phyloP scores from a whole-genome alignment of 2,797 vertebrate genomes.

The Thamnophis elegans region DNA sequence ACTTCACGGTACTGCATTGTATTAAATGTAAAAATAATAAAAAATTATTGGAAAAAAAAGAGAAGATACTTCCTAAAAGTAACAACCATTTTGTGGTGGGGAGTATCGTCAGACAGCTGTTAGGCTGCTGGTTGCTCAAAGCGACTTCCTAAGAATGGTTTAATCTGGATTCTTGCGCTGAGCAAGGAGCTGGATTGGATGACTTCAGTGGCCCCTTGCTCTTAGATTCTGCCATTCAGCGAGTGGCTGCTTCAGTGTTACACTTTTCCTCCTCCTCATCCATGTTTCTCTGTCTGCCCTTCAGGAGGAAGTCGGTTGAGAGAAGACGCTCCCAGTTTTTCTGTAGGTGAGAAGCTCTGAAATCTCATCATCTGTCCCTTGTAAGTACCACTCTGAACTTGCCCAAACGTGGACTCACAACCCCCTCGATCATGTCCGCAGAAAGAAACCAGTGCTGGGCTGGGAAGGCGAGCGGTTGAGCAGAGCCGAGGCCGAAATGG shows the following conservation, averaged over 20 bases:
- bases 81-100: not conserved
- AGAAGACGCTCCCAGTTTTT: not conserved
- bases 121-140: not conserved
- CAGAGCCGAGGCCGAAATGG: not conserved
- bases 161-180: not conserved
- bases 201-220: not conserved
- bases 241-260: not conserved
- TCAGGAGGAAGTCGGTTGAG: not conserved
- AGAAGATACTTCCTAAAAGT: not conserved
- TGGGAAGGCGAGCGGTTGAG: not conserved
- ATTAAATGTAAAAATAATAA: no score
- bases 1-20: no score
- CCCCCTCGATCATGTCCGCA: not conserved
- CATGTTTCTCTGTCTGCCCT: not conserved
- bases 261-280: not conserved
- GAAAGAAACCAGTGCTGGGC: not conserved
- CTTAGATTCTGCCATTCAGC: not conserved
- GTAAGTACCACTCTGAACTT: not conserved
- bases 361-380: accelerated
- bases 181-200: not conserved
- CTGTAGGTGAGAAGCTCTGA: not conserved
- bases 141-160: not conserved
- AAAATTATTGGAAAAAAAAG: no score
- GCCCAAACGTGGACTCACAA: not conserved
- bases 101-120: not conserved